Base-by-base conservation (phyloP, 2,888 invertebrate genomes). In the Pristionchus mayeri region DNA sequence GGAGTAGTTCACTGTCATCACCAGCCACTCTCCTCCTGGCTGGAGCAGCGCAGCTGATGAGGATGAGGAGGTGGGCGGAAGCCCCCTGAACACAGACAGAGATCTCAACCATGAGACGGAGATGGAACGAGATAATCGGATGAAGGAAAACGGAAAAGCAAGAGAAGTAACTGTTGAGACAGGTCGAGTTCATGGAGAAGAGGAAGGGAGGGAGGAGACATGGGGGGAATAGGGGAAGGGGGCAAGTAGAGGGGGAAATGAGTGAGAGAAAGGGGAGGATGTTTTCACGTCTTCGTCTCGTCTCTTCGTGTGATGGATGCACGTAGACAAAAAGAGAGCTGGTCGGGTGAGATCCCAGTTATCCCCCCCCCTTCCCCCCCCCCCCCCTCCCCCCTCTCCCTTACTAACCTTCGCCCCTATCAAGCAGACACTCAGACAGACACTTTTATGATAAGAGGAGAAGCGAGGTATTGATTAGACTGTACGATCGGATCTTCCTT, bases 401-500 rank as follows among this genome's bases (percentile, higher is more conserved):
- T 34, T 37, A 18, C 21, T 24, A 30, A 6, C 67, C 3, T 30
- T 24, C 27, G 21, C 16, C 60, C 34, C 6, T 44, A 13, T 71
- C 21, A 21, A n/a, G 11, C 24, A 21, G 7, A 40, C 71, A 44
- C 40, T 30, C 71, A 71, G 71, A 71, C 40, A 40, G 54, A n/a
- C 9, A 24, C 54, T 54, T 54, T 54, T 54, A 24, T 54, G 54
- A 54, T 54, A 54, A 54, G 54, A 57, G 30, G 60, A 60, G 44
- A 44, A 6, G 60, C 44, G 6, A 60, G 30, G 60, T 60, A 60
- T 60, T 60, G 60, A 60, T 60, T 60, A 60, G 60, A 60, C 60
- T 60, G 60, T 60, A 60, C 60, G 30, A 60, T 60, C 60, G 27
- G 24, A 9, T 30, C 13, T 24, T 6, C 27, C 16, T 16, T 13